Evolutionary conservation across 1,140 invertebrate species (phyloP), one percentile per base, ranked within the genome.

Genomic region (Apolygus lucorum): DNA sequence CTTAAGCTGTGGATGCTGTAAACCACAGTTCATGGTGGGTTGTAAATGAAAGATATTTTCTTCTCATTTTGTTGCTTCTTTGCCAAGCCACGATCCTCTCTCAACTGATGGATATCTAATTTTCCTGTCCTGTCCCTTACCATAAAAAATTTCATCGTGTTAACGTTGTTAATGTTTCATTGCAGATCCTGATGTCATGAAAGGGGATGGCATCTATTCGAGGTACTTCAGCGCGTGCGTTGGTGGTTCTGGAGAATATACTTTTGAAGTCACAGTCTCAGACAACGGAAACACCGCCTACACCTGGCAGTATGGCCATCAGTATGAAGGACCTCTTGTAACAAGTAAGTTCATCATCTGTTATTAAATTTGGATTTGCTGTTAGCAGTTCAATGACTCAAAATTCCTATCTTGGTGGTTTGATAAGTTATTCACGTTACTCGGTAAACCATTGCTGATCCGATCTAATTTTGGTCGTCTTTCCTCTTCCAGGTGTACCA

Each of bases 161-260:
- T n/a, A n/a, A n/a, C n/a, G n/a, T n/a, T 62, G 8, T 62, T 62
- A 8, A 62, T n/a, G 67, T 62, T 65, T 74, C 67, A 62, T 72
- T 75, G 21, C 71, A 84, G 87, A 86, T 78, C 84, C 86, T 1
- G 87, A 89, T 77, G 79, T 87, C 13, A 84, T 82, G 21, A 82
- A 82, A 77, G 82, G 82, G 8, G 87, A 89, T 76, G 87, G 87
- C 17, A 79, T 88, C 17, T 89, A 88, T 75, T 84, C 85, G 0
- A 78, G 84, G 64, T 87, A 86, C 73, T 85, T 86, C 71, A 84
- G 81, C 25, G 76, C 82, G n/a, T 77, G 76, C 27, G 75, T 78
- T 66, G 77, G 78, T 42, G 78, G 78, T 26, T 72, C 76, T 24
- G 84, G 84, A 1, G 75, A 76, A 1, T 85, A 85, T 72, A 82